Base-by-base conservation (phyloP, 1,140 invertebrate species). In the Argopecten irradians region DNA sequence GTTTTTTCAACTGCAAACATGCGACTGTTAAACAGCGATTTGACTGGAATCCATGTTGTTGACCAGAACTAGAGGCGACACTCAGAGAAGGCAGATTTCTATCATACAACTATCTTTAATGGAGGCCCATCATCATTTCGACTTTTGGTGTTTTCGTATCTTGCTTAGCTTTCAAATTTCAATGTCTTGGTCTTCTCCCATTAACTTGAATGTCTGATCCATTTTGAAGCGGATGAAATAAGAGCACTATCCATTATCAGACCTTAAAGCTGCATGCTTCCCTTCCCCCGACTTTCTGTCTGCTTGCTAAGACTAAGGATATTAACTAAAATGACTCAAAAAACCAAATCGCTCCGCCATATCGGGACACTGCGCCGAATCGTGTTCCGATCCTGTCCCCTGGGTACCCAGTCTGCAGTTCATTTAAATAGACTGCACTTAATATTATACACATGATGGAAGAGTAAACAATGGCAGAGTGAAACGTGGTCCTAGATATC, bases 281-380 rank as follows among this genome's bases (percentile, higher is more conserved):
- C 55, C 55, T 71, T 71, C 28, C n/a, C 55, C 55, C 55, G 55
- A 71, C 55, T 71, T 71, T 16, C 55, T 71, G 55, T 71, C 55
- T 71, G 55, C 55, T 28, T 28, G 55, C 11, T 71, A 71, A 71
- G 55, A 28, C 55, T 71, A 1, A 71, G 55, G 55, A 28, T 71
- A 71, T 71, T 71, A 71, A 71, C 55, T 71, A 71, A 71, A 71
- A 71, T 71, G 55, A 71, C 55, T 71, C 55, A 71, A 71, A 71
- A 71, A 71, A 71, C 55, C 55, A 71, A 71, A 71, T 71, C 55
- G 55, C 55, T 71, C 55, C 55, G 55, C 55, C 55, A 71, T 71
- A 71, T 71, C 55, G 55, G 55, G 55, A 71, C 55, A 71, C 55
- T 71, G 55, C 55, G 55, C 55, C 55, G 55, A 71, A 71, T 71